Base-by-base conservation (phyloP, 1,140 invertebrate species). In the Periplaneta americana region DNA sequence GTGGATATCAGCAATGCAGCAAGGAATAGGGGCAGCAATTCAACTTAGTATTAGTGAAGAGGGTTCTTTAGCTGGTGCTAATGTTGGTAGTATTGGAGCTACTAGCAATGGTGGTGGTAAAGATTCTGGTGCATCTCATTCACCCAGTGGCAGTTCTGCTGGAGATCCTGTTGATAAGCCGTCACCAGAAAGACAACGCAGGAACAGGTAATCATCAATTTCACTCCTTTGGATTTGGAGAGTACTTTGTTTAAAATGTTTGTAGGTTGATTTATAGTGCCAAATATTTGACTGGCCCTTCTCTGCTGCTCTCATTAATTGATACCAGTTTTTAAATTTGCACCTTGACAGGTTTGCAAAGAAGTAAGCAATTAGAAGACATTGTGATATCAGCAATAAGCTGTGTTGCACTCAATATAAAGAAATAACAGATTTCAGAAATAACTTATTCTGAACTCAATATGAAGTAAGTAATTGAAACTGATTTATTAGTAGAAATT, bases 1-100 rank as follows among this genome's bases (percentile, higher is more conserved):
- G 8, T 99, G 98, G 98, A 94, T 98, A 13, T 89, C 91, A n/a
- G 95, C 97, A 0, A 89, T 99, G 83, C 97, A 99, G 87, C 92
- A 94, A 84, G 95, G 94, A 11, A 97, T 97, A 84, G 93, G 95
- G 31, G 92, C 93, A 36, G 96, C 96, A 11, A 94, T 96, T 83
- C 95, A 96, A 85, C 90, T 89, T 83, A 89, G 90, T 34, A 85
- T 88, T 82, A 84, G 87, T 77, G 83, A 85, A 34, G 81, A 78
- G 22, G 75, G 81, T 28, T 35, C 33, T 10, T 11, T 75, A 11
- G 10, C 22, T 1, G 28, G 28, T 28, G 17, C 28, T 34, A 31
- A 33, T 28, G 22, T 36, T 35, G 36, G 22, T 39, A 57, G 22
- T 74, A 34, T 28, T n/a, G 36, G 37, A 11, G 39, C 57, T 22